Evolutionary conservation across 2,113 vertebrate genomes (phyloP).

Genomic region (Megaleporinus macrocephalus): DNA sequence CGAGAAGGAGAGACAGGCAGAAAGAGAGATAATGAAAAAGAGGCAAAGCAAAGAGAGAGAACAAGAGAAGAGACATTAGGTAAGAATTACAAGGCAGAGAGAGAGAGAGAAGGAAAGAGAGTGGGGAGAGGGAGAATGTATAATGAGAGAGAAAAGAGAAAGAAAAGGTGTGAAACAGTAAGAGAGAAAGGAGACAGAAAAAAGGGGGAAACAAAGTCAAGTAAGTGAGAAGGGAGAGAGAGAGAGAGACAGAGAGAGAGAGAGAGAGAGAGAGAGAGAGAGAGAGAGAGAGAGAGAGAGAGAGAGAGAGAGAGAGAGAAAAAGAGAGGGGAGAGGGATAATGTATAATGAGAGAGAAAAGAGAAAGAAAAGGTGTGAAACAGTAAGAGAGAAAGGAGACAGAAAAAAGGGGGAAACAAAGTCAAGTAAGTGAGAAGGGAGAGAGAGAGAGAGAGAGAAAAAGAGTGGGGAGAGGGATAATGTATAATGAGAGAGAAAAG

Average conservation of each 20-base stretch:
- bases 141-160: not conserved
- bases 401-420: too few species aligned
- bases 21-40: too few species aligned
- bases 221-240: not conserved
- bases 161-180: too few species aligned
- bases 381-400: not conserved
- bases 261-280: not conserved
- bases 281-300: not conserved
- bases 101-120: constrained; percentile 2
- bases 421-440: too few species aligned
- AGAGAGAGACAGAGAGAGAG: not conserved
- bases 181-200: too few species aligned
- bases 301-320: too few species aligned
- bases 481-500: not conserved
- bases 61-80: too few species aligned
- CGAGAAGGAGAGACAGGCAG: not conserved
- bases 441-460: too few species aligned
- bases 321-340: constrained; percentile 2
- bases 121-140: constrained; percentile 23
- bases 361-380: not conserved
- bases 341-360: not conserved
- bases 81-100: too few species aligned
- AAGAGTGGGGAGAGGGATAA: constrained; percentile 5
- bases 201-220: too few species aligned
- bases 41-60: too few species aligned